Percentiles rank a stretch among this genome's conserved stretches.
Conservation (phyloP, 2,888 invertebrate species). For the Tetragonula carbonaria region DNA sequence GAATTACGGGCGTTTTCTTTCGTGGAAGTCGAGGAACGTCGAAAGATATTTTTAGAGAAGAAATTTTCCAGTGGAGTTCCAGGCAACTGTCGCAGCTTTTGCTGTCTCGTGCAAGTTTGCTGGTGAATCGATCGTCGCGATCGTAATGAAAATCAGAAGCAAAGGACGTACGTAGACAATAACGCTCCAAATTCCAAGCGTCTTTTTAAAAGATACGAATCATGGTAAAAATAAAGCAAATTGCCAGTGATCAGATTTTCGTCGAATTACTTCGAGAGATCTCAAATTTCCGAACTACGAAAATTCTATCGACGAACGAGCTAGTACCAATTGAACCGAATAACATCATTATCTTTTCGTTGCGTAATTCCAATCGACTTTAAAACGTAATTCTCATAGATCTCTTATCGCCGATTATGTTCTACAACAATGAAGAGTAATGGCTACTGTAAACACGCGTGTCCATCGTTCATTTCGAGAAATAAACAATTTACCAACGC, state of each 20-base stretch:
- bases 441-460: slow-evolving; percentile 57
- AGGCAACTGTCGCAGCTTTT: background rate
- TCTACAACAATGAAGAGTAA: slow-evolving; percentile 43
- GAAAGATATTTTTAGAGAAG: background rate
- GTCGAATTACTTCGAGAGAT: too few relatives aligned
- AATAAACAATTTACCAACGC: background rate
- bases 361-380: slow-evolving; percentile 22
- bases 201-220: background rate
- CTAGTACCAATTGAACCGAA: background rate
- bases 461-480: slow-evolving; percentile 47
- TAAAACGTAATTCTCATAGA: slow-evolving; percentile 18
- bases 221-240: background rate
- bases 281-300: too few relatives aligned
- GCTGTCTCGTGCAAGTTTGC: background rate
- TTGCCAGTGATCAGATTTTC: background rate
- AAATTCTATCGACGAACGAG: background rate
- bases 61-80: background rate
- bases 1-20: background rate
- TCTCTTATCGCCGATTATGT: slow-evolving; percentile 38
- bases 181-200: background rate
- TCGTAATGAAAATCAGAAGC: background rate
- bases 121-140: background rate
- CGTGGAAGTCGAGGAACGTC: background rate
- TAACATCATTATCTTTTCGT: background rate
- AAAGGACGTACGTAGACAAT: background rate